Evolutionary conservation across 2,113 vertebrate species (phyloP).

Genomic region (Gymnobelideus leadbeateri): DNA sequence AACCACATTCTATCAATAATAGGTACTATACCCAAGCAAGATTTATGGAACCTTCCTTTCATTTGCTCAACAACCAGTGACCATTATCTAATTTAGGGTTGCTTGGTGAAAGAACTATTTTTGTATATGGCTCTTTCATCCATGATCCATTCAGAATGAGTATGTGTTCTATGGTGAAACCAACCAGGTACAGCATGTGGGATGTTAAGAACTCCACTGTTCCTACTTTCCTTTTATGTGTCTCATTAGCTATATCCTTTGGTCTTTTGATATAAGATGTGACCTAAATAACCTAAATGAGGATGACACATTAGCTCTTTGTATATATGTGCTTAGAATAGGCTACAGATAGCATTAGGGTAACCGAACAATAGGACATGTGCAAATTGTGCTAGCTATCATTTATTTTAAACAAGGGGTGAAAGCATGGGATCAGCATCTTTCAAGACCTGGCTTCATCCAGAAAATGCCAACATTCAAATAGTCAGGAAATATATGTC

Average conservation of each 20-base stretch:
- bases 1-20: constrained; percentile 13
- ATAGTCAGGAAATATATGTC: constrained; percentile 18
- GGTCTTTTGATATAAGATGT: background rate
- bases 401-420: background rate
- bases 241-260: background rate
- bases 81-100: background rate
- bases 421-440: background rate
- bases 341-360: background rate
- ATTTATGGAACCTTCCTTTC: background rate
- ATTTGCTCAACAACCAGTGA: background rate
- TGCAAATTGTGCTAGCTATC: background rate
- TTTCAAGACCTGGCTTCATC: constrained; percentile 5
- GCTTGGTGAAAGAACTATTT: constrained; percentile 13
- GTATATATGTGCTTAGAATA: background rate
- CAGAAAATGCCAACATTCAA: constrained; percentile 1
- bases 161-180: background rate
- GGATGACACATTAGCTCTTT: background rate
- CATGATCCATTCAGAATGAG: background rate
- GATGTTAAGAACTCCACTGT: background rate
- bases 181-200: background rate
- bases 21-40: background rate
- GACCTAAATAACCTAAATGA: constrained; percentile 10
- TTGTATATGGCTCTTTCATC: background rate
- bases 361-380: constrained; percentile 5
- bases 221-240: background rate